Conservation (phyloP, 1,140 invertebrate species). For the Probaryconus sp. region DNA sequence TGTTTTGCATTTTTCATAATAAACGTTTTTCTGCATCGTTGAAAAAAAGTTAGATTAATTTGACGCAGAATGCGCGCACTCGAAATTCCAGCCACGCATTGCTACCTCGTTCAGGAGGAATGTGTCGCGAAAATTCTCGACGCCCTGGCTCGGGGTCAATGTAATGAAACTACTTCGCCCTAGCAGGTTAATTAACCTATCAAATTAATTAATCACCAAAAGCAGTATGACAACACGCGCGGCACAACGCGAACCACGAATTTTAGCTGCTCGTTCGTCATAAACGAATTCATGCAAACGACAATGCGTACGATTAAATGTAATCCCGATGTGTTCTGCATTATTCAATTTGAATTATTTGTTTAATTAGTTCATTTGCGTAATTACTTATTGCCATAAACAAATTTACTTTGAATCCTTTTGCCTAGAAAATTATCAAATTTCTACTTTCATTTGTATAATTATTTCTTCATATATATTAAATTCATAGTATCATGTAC, state of each 20-base stretch:
- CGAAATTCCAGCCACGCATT: slow-evolving; percentile 64
- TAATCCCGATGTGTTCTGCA: slow-evolving; percentile 22
- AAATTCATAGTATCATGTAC: too few relatives aligned
- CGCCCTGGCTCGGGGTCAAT: slow-evolving; percentile 56
- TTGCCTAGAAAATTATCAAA: slow-evolving; percentile 4
- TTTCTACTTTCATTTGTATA: too few relatives aligned
- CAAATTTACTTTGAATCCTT: too few relatives aligned
- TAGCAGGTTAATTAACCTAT: slow-evolving; percentile 69
- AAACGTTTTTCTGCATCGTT: neutral
- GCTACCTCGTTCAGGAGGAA: slow-evolving; percentile 51
- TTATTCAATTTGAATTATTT: slow-evolving; percentile 35
- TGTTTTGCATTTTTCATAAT: slow-evolving; percentile 1
- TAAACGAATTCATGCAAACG: slow-evolving; percentile 23
- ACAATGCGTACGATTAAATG: slow-evolving; percentile 11
- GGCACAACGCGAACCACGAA: slow-evolving; percentile 23
- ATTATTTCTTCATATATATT: too few relatives aligned
- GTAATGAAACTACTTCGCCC: slow-evolving; percentile 60
- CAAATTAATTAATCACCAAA: slow-evolving; percentile 70
- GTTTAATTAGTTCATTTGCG: slow-evolving; percentile 44
- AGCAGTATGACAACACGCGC: slow-evolving; percentile 19
- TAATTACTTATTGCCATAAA: too few relatives aligned
- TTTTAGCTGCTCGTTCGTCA: slow-evolving; percentile 19
- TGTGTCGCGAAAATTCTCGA: slow-evolving; percentile 68
- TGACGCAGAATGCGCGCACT: slow-evolving; percentile 46
- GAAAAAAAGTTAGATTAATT: slow-evolving; percentile 36